Evolutionary conservation across 2,797 vertebrate species (phyloP).

Genomic region (Mareca strepera): DNA sequence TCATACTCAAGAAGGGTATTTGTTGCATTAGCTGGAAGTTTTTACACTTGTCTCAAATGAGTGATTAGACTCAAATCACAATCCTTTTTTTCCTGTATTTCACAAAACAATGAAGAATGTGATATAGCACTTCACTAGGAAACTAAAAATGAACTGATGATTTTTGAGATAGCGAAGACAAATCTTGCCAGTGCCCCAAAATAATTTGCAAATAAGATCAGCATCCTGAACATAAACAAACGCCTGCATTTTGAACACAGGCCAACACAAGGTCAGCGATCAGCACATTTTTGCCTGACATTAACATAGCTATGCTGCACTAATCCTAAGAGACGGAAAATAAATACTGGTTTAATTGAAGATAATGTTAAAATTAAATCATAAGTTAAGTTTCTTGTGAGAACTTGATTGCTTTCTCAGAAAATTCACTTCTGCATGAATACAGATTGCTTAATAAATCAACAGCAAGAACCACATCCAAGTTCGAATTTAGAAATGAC

Average conservation of each 20-base stretch:
- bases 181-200: slow-evolving; percentile 45
- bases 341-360: slow-evolving; percentile 69
- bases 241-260: slow-evolving; percentile 54
- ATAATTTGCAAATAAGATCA: slow-evolving; percentile 63
- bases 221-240: slow-evolving; percentile 63
- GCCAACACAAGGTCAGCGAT: slow-evolving; percentile 62
- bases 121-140: not conserved
- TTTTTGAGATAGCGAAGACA: slow-evolving; percentile 9
- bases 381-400: slow-evolving; percentile 65
- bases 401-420: slow-evolving; percentile 65
- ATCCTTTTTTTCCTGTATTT: not conserved
- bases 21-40: slow-evolving; percentile 70
- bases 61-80: not conserved
- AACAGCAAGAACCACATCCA: not conserved
- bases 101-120: not conserved
- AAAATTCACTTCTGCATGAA: slow-evolving; percentile 11
- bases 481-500: not conserved
- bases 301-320: slow-evolving; percentile 53
- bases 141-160: not conserved
- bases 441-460: slow-evolving; percentile 28
- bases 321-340: slow-evolving; percentile 63
- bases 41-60: slow-evolving; percentile 32
- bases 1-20: slow-evolving; percentile 77
- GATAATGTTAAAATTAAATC: slow-evolving; percentile 71
- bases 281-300: slow-evolving; percentile 67